A percentile compares a stretch with the other conserved stretches of the same genome.
These are phyloP conservation scores for Matsumyia berberina DNA, from an alignment of 2,888 invertebrate species.

Conservation along the genomic window DNA sequence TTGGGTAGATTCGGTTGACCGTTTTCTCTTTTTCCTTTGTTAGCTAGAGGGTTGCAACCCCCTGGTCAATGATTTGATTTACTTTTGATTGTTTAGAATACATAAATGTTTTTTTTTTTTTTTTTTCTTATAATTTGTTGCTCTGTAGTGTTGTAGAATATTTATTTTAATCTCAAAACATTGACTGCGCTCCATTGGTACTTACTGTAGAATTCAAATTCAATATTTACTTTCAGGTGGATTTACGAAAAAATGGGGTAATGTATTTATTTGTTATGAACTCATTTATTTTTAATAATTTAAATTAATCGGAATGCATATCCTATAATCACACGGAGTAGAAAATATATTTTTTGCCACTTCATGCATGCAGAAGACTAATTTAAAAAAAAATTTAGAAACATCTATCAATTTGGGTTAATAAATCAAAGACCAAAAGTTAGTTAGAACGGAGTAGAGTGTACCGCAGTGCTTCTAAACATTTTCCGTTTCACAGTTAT, in stretches of 20 bases:
- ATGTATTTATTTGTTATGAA: slow-evolving; percentile 31
- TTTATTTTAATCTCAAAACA: slow-evolving; percentile 13
- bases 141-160: slow-evolving; percentile 1
- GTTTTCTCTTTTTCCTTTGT: slow-evolving; percentile 25
- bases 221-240: slow-evolving; percentile 66
- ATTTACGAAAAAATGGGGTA: slow-evolving; percentile 71
- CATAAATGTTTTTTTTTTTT: no score
- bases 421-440: no score
- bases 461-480: no score
- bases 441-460: no score
- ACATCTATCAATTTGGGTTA: no score
- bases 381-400: no score
- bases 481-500: no score
- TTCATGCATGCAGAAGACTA: no score
- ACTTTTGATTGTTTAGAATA: slow-evolving; percentile 26
- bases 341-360: no score
- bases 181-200: neutral
- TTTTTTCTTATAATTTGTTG: slow-evolving; percentile 19
- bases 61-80: slow-evolving; percentile 46
- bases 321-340: neutral
- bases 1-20: slow-evolving; percentile 24
- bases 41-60: slow-evolving; percentile 36
- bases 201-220: slow-evolving; percentile 42
- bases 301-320: no score
- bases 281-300: no score